phyloP scores from a whole-genome alignment of 2,797 vertebrate genomes.

The Eupleurogrammus muticus region DNA sequence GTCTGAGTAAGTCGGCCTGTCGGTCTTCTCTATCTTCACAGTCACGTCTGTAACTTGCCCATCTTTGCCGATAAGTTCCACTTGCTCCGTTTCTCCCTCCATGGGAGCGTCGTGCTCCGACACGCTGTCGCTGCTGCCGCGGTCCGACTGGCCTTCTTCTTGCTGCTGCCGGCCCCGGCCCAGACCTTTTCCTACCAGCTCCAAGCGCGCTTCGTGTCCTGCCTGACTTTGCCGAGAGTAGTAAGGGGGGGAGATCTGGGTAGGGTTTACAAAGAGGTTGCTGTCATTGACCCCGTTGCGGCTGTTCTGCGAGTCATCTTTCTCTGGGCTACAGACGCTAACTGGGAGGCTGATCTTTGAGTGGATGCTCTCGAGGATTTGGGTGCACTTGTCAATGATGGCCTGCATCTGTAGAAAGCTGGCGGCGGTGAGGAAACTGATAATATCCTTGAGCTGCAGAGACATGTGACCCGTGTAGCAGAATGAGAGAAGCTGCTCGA shows the following conservation, averaged over 20 bases:
- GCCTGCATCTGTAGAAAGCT: slow-evolving; percentile 99
- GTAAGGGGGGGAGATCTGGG: slow-evolving; percentile 96
- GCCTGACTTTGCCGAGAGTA: slow-evolving; percentile 87
- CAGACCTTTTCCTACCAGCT: slow-evolving; percentile 78
- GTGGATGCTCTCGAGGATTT: slow-evolving; percentile 97
- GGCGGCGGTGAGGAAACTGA: slow-evolving; percentile 97
- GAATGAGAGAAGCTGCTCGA: slow-evolving; percentile 97
- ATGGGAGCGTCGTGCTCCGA: slow-evolving; percentile 95
- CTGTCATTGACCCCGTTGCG: slow-evolving; percentile 92
- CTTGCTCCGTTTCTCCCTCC: slow-evolving; percentile 93
- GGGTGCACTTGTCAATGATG: slow-evolving; percentile 98
- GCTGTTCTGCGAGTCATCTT: slow-evolving; percentile 83
- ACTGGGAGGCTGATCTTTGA: slow-evolving; percentile 94
- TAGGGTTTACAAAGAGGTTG: slow-evolving; percentile 94
- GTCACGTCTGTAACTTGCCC: slow-evolving; percentile 94
- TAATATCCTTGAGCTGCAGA: slow-evolving; percentile 96
- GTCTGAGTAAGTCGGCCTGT: slow-evolving; percentile 95
- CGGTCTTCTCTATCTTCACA: slow-evolving; percentile 94
- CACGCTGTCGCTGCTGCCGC: slow-evolving; percentile 93
- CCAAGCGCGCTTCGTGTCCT: slow-evolving; percentile 82
- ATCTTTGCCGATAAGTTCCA: slow-evolving; percentile 92
- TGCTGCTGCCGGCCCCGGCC: slow-evolving; percentile 80
- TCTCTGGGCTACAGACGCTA: slow-evolving; percentile 86
- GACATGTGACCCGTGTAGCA: slow-evolving; percentile 99
- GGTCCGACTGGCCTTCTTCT: slow-evolving; percentile 97